Evolutionary conservation across 1,140 invertebrate genomes (phyloP), one percentile per base, ranked within the genome.

Genomic region (Aphidius gifuensis): DNA sequence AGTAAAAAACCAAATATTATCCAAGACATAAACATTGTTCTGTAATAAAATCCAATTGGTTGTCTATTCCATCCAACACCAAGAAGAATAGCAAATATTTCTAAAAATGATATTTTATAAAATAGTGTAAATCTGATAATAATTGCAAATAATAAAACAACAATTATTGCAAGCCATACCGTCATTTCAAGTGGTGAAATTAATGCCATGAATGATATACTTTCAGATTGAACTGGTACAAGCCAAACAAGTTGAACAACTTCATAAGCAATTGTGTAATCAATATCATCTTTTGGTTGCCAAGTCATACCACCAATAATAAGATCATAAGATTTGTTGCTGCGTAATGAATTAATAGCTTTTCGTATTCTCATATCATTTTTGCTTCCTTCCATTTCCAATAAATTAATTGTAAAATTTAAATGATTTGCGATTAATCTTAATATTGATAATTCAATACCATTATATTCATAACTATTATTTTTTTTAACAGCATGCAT

Each of bases 21-120:
- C 74, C 76, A 79, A 9, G 74, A 70, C 9, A 79, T 62, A 21
- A 73, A 80, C 3, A 72, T 65, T 3, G 79, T 63, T 49, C 71
- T 65, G 1, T 64, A 60, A 0, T 76, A 77, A 0, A 64, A 9
- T 43, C 47, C 67, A 0, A 9, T 58, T 0, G 78, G 78, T 43
- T 75, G 72, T 6, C 63, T 64, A 4, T 56, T 42, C 60, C 68
- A 65, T 0, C 69, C 32, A 0, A 71, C 55, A 0, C 72, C 72
- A 1, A 79, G 43, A 23, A 79, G 59, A 23, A 79, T 5, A 0
- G 67, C 72, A 11, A 73, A 62, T 6, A 79, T 69, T 8, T 76
- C 71, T 1, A 80, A 51, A 7, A 75, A 71, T 0, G 74, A 59
- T 6, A 76, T 65, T 3, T 75, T 70, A 4, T 60, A 60, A 2